A percentile compares a stretch with the other conserved stretches of the same genome.
Conservation (phyloP, 2,113 vertebrate species). For the Lutjanus erythropterus region DNA sequence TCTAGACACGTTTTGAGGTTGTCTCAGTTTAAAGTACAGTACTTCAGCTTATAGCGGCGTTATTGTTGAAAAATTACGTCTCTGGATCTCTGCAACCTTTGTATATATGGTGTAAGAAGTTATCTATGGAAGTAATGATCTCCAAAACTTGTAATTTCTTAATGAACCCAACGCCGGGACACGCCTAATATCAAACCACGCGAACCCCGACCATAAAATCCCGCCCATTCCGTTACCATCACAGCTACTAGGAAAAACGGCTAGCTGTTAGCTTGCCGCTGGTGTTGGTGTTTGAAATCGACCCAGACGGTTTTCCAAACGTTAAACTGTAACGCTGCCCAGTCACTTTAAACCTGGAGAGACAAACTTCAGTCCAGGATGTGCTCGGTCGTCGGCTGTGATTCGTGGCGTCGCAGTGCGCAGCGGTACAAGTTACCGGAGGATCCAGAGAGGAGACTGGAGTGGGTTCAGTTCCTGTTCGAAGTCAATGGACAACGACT, state of each 20-base stretch:
- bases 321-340: too few species aligned
- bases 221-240: neutral
- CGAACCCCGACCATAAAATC: neutral
- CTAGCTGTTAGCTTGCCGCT: constrained; percentile 1
- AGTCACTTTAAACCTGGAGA: neutral
- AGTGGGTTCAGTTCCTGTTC: constrained; percentile 59
- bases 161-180: too few species aligned
- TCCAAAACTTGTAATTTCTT: too few species aligned
- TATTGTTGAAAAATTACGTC: too few species aligned
- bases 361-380: neutral
- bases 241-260: neutral
- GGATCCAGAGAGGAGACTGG: constrained; percentile 43
- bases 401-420: constrained; percentile 8
- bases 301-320: too few species aligned
- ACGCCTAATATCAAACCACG: neutral
- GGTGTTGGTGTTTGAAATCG: too few species aligned
- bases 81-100: too few species aligned
- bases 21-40: too few species aligned
- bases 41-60: too few species aligned
- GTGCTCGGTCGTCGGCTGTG: constrained; percentile 53
- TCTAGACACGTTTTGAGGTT: too few species aligned
- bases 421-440: constrained; percentile 45
- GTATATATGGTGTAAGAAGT: too few species aligned
- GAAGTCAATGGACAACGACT: constrained; percentile 21
- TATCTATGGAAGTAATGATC: too few species aligned